Percentiles rank a stretch among this genome's conserved stretches.
Evolutionary conservation across 2,888 invertebrate species (phyloP).

Genomic region (Macrophya annulata): DNA sequence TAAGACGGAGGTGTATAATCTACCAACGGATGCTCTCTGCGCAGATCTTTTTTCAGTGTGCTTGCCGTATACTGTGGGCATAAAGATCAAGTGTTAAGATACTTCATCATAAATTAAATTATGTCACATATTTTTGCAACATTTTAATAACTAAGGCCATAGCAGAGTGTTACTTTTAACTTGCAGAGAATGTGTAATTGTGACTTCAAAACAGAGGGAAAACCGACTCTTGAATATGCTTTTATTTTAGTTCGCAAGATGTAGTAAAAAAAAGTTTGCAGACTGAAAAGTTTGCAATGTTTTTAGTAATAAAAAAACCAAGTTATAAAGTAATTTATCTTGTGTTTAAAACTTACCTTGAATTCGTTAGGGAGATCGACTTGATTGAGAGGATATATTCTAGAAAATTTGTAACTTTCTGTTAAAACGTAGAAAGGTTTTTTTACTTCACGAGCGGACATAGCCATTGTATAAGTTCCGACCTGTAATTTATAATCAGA

Average conservation of each 20-base stretch:
- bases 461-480: conserved; percentile 91
- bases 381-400: conserved; percentile 96
- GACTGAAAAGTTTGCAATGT: neutral
- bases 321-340: neutral
- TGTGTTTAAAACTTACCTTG: conserved; percentile 82
- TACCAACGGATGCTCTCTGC: conserved; percentile 91
- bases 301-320: neutral
- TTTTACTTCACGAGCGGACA: conserved; percentile 93
- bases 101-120: neutral
- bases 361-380: conserved; percentile 94
- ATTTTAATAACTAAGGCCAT: neutral
- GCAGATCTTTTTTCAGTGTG: conserved; percentile 79
- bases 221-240: too few relatives aligned
- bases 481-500: conserved; percentile 82
- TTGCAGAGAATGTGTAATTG: too few relatives aligned
- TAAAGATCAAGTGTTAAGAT: conserved; percentile 56
- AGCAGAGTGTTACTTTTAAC: too few relatives aligned
- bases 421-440: conserved; percentile 97
- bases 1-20: conserved; percentile 98
- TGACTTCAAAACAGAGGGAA: too few relatives aligned
- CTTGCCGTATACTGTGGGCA: conserved; percentile 81
- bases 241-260: neutral
- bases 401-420: conserved; percentile 98
- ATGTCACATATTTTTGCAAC: neutral
- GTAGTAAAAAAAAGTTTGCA: too few relatives aligned